Evolutionary conservation across 2,797 vertebrate species (phyloP), one percentile per base, ranked within the genome.

Genomic region (Erethizon dorsatum): DNA sequence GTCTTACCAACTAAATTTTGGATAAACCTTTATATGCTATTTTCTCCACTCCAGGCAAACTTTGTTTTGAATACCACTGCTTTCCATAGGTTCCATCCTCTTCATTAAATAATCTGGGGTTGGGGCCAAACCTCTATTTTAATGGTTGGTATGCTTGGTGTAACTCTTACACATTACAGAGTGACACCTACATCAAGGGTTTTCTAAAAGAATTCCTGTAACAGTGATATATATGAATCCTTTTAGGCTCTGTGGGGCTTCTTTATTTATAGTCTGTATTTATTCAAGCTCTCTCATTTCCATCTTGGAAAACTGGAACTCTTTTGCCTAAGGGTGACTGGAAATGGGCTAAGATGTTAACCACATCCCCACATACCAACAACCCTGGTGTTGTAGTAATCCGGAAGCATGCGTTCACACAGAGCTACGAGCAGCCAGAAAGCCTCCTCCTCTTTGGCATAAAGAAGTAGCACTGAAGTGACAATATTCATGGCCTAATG

Each of bases 401-500:
- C 99, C 0, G 99, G 99, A 57, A 99, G 99, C 99, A 99, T 99
- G 93, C 99, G 98, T 96, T 99, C 99, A 98, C 99, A 99, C 87
- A 99, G 98, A 37, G 99, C 99, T 97, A 99, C 99, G 2, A 99
- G 99, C 96, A 99, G 98, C 99, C 99, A 99, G 96, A 99, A 99
- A 7, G 99, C 99, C 97, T 99, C 99, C 95, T 99, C 99, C 79
- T 99, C 99, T 98, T 99, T 99, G 95, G 99, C 99, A 18, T 99
- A 99, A 31, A 99, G 99, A 96, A 99, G 99, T 80, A 99, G 98
- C 95, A 99, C 99, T 0, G 99, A 99, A 0, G 99, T 99, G 96
- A 99, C 99, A 59, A 99, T 99, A 97, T 99, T 99, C 99, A 99
- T 99, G 88, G 99, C 99, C 99, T 99, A 97, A n/a, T 94, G 92